A percentile compares a stretch with the other conserved stretches of the same genome.
Evolutionary conservation across 2,797 vertebrate species (phyloP).

Genomic region (Coregonus sp.): DNA sequence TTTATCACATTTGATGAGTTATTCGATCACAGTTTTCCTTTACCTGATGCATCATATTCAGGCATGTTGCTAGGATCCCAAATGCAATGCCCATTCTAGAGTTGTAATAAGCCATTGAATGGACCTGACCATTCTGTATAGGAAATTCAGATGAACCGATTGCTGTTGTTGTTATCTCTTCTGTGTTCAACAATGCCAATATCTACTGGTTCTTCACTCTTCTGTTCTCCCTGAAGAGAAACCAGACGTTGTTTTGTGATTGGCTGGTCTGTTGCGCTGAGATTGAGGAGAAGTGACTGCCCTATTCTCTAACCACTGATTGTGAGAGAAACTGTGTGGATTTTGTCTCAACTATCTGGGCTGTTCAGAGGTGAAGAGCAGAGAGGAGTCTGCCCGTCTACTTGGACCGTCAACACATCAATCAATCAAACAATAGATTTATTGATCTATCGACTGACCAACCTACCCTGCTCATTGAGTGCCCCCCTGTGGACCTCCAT

Average conservation of each 20-base stretch:
- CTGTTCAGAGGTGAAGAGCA: neutral
- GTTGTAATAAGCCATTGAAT: neutral
- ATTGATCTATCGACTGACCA: neutral
- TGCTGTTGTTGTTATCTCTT: neutral
- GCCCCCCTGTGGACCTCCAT: slow-evolving; percentile 14
- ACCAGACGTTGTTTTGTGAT: neutral
- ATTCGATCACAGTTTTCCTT: neutral
- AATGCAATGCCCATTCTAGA: neutral
- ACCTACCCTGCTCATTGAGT: neutral
- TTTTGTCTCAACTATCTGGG: neutral
- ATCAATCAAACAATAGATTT: too few relatives aligned
- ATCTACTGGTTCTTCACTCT: too few relatives aligned
- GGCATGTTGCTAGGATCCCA: neutral
- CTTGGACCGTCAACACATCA: too few relatives aligned
- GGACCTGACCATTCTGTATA: neutral
- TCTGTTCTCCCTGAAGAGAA: too few relatives aligned
- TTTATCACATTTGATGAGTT: neutral
- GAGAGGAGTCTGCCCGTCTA: neutral
- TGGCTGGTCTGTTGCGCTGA: neutral
- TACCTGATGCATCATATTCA: neutral
- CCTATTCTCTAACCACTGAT: neutral
- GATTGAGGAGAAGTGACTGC: neutral
- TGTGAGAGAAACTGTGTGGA: neutral
- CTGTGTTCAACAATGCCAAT: neutral
- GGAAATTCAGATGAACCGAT: neutral